phyloP scores from a whole-genome alignment of 2,113 vertebrate genomes.

The Platysternon megacephalum region DNA sequence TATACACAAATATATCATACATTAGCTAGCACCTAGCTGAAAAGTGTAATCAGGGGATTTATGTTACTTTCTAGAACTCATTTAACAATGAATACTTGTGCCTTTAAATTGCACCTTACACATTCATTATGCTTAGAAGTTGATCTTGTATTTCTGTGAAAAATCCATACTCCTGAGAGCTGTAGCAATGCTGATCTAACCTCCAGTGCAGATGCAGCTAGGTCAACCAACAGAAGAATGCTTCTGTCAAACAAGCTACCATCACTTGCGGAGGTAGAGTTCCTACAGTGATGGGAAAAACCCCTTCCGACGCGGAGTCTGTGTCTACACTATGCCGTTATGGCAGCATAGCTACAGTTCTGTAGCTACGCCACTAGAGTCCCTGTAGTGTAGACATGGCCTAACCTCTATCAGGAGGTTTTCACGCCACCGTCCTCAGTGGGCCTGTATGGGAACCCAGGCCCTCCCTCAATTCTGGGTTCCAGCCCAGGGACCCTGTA shows the following conservation, averaged over 20 bases:
- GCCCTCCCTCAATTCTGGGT: background rate
- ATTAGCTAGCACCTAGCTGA: slow-evolving; percentile 2
- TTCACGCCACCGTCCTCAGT: background rate
- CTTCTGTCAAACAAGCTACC: background rate
- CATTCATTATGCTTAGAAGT: background rate
- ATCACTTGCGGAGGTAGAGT: background rate
- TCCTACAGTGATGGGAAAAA: background rate
- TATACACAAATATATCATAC: background rate
- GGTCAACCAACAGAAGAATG: too few relatives aligned
- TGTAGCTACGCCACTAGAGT: background rate
- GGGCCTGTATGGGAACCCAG: background rate
- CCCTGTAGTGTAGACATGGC: background rate
- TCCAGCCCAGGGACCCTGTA: background rate
- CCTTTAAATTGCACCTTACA: background rate
- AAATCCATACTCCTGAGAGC: background rate
- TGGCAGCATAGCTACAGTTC: background rate
- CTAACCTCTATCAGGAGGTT: background rate
- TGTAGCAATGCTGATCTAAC: background rate
- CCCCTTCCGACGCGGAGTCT: background rate
- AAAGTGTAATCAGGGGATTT: background rate
- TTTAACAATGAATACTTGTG: background rate
- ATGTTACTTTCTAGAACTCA: background rate
- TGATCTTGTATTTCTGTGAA: fast-evolving
- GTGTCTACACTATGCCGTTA: background rate
- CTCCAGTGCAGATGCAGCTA: background rate